These are phyloP conservation scores for Melipona bicolor DNA, from an alignment of 2,888 invertebrate genomes.

Conservation along the genomic window DNA sequence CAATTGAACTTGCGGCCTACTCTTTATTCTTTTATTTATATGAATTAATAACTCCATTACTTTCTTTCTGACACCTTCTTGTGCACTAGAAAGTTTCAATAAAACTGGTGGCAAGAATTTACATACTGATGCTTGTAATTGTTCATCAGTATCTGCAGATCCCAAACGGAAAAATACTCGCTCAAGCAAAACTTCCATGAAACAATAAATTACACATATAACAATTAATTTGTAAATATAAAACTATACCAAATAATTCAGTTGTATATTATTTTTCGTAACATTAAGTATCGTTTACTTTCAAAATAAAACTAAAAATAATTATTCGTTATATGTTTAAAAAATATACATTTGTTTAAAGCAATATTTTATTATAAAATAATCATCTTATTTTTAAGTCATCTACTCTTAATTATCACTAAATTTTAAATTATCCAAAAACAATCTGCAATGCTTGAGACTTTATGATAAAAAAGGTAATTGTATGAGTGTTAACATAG, in stretches of 20 bases:
- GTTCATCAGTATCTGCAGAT: constrained; percentile 95
- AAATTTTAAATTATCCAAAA: not conserved
- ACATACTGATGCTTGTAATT: constrained; percentile 91
- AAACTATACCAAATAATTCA: not conserved
- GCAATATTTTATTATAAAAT: not conserved
- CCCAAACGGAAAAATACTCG: constrained; percentile 95
- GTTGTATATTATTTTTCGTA: not conserved
- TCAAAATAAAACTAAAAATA: not conserved
- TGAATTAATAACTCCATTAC: constrained; percentile 97
- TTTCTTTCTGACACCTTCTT: constrained; percentile 93
- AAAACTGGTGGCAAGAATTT: constrained; percentile 95
- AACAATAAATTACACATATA: constrained; percentile 47
- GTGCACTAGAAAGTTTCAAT: constrained; percentile 94
- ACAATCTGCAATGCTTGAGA: not conserved
- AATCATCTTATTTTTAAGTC: not conserved
- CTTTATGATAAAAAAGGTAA: not conserved
- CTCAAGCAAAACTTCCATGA: constrained; percentile 91
- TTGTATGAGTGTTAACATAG: not conserved
- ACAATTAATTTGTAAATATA: not conserved
- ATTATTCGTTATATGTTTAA: not conserved
- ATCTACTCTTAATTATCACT: too few species aligned
- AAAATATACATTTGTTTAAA: not conserved
- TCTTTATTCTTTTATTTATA: constrained; percentile 95
- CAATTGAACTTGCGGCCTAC: constrained; percentile 92
- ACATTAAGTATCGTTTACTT: not conserved